These are phyloP conservation scores for Myrmecobius fasciatus DNA, from an alignment of 2,113 vertebrate genomes.

Conservation along the genomic window DNA sequence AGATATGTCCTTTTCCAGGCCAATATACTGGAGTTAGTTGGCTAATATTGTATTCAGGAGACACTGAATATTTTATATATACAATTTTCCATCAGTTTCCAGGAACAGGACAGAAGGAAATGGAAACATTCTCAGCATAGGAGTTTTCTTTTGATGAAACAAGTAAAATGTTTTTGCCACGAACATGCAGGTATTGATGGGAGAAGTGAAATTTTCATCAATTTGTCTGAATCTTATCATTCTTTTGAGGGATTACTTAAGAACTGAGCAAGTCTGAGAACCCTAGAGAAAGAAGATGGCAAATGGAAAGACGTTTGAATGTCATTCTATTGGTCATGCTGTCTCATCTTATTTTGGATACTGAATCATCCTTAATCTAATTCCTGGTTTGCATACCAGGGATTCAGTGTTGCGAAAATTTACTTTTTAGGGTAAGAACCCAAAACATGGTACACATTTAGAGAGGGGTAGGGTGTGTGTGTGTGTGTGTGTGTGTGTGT, in stretches of 20 bases:
- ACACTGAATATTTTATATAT: background rate
- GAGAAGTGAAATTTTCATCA: constrained; percentile 44
- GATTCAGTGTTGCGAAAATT: constrained; percentile 46
- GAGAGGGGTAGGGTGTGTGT: background rate
- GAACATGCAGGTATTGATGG: constrained; percentile 39
- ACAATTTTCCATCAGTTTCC: background rate
- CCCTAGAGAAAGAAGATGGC: constrained; percentile 24
- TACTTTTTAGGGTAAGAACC: background rate
- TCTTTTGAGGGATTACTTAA: constrained; percentile 41
- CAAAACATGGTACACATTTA: constrained; percentile 29
- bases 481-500: background rate
- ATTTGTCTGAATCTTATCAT: constrained; percentile 22
- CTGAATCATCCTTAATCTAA: constrained; percentile 43
- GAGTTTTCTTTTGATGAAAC: constrained; percentile 19
- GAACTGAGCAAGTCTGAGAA: constrained; percentile 4
- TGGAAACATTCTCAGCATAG: constrained; percentile 9
- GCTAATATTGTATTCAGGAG: constrained; percentile 10
- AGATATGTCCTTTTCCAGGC: background rate
- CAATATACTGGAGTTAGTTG: constrained; percentile 16
- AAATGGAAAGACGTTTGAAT: constrained; percentile 41
- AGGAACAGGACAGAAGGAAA: background rate
- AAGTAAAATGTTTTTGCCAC: constrained; percentile 20
- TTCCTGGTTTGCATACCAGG: constrained; percentile 48
- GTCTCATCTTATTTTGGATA: constrained; percentile 56
- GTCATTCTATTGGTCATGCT: constrained; percentile 52